These are phyloP conservation scores for Mirounga angustirostris DNA, from an alignment of 2,113 vertebrate species.

Conservation along the genomic window DNA sequence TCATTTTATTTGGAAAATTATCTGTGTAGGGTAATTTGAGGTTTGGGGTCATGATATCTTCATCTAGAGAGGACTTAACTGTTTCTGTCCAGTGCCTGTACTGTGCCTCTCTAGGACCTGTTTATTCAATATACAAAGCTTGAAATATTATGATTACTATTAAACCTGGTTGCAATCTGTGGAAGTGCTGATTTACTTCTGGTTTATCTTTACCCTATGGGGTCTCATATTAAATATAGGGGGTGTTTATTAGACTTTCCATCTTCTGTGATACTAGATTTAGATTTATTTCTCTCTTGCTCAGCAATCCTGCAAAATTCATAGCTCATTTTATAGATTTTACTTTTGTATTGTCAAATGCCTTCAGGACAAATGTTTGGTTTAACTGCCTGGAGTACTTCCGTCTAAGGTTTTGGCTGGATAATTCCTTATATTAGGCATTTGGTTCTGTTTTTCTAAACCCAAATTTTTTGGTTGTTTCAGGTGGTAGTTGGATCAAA, in stretches of 20 bases:
- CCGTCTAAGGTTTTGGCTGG: not conserved
- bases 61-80: not conserved
- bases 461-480: not conserved
- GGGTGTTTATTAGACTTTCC: not conserved
- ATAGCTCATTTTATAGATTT: not conserved
- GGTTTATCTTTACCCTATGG: not conserved
- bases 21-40: slow-evolving; percentile 19
- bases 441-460: not conserved
- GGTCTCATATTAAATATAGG: not conserved
- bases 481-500: slow-evolving; percentile 12
- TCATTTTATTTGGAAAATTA: slow-evolving; percentile 3
- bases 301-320: not conserved
- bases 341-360: slow-evolving; percentile 1
- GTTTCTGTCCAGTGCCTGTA: not conserved
- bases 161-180: not conserved
- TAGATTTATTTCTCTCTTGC: not conserved
- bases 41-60: not conserved
- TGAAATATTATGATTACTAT: slow-evolving; percentile 10
- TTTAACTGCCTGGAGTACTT: not conserved
- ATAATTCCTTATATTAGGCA: slow-evolving; percentile 7
- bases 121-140: not conserved
- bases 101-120: not conserved
- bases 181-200: not conserved
- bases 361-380: slow-evolving; percentile 6
- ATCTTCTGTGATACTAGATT: not conserved